Base-by-base conservation (phyloP, 2,888 invertebrate species). In the Rhamphomyia laevipes region DNA sequence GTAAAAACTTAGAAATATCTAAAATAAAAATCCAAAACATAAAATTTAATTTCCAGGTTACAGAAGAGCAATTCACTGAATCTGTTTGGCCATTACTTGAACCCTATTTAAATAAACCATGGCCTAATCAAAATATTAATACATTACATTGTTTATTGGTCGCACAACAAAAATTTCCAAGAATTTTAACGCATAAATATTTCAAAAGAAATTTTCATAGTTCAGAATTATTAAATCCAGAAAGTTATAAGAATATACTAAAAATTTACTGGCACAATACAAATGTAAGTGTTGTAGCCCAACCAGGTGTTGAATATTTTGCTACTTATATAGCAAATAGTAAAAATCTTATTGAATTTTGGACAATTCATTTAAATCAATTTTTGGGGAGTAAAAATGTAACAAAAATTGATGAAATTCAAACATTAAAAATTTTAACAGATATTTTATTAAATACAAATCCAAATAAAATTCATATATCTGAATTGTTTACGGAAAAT, bases 251-350 rank as follows among this genome's bases (percentile, higher is more conserved):
- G 49, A 65, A 72, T 50, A 65, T 84, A 35, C 70, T 74, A 59
- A 77, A 77, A 56, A 74, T 84, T 56, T 69, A 84, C 54, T 75
- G 81, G 74, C 82, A 82, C 17, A 59, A 56, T 23, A 60, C 56
- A 17, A 58, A 61, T 35, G 58, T 55, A 1, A 53, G 58, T 49
- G 69, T 76, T 46, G 72, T 77, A 50, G 72, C 68, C 50, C 84
- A 85, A 66, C 84, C 85, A 18, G 72, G 82, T 41, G 82, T 78
- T 63, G 76, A 78, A 56, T 65, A 74, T 55, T 75, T 84, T 57
- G 76, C 76, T 27, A 67, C 68, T 45, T 70, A 74, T 56, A 65
- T 83, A 44, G 73, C 74, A 1, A 68, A 70, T 48, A 75, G 76
- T 10, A 70, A 76, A 45, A 66, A 76, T 51, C 60, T 81, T 7